Evolutionary conservation across 92 coral and sea anemone species (phyloP), one percentile per base, ranked within the genome.

Genomic region (Umimayanthus chanpuru): DNA sequence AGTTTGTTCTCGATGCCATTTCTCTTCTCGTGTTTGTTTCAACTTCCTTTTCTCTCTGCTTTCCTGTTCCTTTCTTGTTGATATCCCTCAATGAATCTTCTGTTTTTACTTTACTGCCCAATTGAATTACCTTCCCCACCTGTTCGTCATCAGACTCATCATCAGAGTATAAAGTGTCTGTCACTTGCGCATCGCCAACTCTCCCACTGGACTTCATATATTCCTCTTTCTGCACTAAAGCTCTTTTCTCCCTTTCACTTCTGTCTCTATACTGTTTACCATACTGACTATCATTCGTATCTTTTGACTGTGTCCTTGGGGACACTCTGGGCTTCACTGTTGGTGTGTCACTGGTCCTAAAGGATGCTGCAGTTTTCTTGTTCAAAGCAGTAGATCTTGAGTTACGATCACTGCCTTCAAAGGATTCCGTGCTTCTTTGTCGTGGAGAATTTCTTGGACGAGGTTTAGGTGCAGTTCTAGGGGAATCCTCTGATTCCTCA

Each of bases 381-480:
- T 55, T 28, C 28, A 18, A 49, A 32, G 3, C 6, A 28, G 5
- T 80, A 47, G 10, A 4, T 70, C 66, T 83, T 44, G 87, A 47
- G 28, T 0, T 10, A 16, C 29, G 78, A 41, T 71, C 84, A 80
- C 43, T 83, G 20, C 49, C 15, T 29, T 68, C 79, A 70, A 26
- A 40, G 16, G 78, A 61, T 12, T 81, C 71, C 30, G 0, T 40
- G 32, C 14, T 47, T 20, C 12, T 47, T 49, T 83, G 67, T 16
- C 6, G 65, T 43, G 67, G 79, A 7, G 66, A 70, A 41, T 16
- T 70, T 40, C 87, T 47, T 70, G 65, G 43, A 15, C 73, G 66
- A 28, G 87, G 79, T 28, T 83, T 83, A n/a, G 91, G 89, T 79
- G 84, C 87, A 61, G 82, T 73, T 75, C 66, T 71, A 8, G 91